A percentile compares a stretch with the other conserved stretches of the same genome.
Conservation (phyloP, 2,888 invertebrate genomes). For the Dimorphilus gyrociliatus region DNA sequence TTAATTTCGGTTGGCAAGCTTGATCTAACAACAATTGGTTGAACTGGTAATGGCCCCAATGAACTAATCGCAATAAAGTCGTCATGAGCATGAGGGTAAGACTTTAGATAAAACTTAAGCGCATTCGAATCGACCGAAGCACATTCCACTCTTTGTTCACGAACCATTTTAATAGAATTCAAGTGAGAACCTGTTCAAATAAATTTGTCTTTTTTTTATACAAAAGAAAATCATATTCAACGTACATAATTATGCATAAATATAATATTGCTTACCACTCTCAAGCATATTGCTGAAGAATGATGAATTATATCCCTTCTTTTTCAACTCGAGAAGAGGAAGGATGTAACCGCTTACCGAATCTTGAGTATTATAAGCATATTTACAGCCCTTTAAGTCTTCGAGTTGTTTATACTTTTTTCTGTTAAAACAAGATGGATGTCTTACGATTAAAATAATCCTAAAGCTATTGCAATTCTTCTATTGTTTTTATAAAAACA, state of each 20-base stretch:
- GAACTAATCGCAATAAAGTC: background rate
- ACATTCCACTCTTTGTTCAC: background rate
- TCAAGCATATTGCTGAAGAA: slow-evolving; percentile 8
- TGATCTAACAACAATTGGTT: slow-evolving; percentile 1
- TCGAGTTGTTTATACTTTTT: slow-evolving; percentile 5
- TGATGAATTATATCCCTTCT: slow-evolving; percentile 6
- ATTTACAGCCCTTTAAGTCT: slow-evolving; percentile 8
- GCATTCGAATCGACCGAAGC: slow-evolving; percentile 2
- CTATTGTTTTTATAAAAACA: too few species aligned
- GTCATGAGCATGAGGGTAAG: background rate
- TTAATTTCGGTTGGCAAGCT: background rate
- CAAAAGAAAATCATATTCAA: slow-evolving; percentile 1
- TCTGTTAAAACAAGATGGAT: slow-evolving; percentile 2
- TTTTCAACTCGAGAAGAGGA: slow-evolving; percentile 6
- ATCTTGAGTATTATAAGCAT: slow-evolving; percentile 6
- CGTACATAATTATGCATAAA: too few species aligned
- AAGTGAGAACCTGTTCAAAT: slow-evolving; percentile 2
- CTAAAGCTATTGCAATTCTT: too few species aligned
- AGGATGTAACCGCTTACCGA: slow-evolving; percentile 6
- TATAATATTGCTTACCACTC: slow-evolving; percentile 4
- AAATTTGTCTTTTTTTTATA: background rate
- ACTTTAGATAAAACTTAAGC: background rate
- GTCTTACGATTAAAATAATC: too few species aligned
- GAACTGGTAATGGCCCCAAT: slow-evolving; percentile 1
- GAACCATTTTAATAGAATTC: slow-evolving; percentile 2